Evolutionary conservation across 2,888 invertebrate species (phyloP).

Genomic region (Tipula unca): DNA sequence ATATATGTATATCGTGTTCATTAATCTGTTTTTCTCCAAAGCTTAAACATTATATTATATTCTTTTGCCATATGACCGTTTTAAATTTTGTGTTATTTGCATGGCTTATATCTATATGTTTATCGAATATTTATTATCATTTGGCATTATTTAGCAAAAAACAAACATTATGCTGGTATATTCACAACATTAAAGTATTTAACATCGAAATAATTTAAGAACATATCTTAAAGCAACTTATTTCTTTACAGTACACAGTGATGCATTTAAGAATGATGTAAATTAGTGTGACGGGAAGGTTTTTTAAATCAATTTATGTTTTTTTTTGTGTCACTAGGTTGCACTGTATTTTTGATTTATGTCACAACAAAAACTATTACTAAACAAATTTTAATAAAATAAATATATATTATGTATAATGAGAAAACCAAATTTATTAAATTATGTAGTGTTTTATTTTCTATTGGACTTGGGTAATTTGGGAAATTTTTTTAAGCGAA

Average conservation of each 20-base stretch:
- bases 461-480: not conserved
- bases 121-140: not conserved
- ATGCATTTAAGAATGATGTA: conserved; percentile 17
- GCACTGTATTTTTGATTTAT: not conserved
- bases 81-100: not conserved
- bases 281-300: not conserved
- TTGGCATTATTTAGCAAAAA: not conserved
- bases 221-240: not conserved
- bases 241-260: conserved; percentile 19
- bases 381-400: not conserved
- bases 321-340: not conserved
- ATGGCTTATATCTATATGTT: not conserved
- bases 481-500: not conserved
- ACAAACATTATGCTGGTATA: not conserved
- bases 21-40: not conserved
- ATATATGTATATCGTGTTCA: not conserved
- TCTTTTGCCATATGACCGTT: not conserved
- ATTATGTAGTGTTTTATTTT: not conserved
- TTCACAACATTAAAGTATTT: not conserved
- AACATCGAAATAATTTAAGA: not conserved
- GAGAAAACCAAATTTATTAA: not conserved
- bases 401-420: not conserved
- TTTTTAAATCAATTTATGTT: not conserved
- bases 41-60: not conserved
- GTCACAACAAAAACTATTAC: not conserved